Conservation (phyloP, 1,140 invertebrate species). For the Brachystomella parvula region DNA sequence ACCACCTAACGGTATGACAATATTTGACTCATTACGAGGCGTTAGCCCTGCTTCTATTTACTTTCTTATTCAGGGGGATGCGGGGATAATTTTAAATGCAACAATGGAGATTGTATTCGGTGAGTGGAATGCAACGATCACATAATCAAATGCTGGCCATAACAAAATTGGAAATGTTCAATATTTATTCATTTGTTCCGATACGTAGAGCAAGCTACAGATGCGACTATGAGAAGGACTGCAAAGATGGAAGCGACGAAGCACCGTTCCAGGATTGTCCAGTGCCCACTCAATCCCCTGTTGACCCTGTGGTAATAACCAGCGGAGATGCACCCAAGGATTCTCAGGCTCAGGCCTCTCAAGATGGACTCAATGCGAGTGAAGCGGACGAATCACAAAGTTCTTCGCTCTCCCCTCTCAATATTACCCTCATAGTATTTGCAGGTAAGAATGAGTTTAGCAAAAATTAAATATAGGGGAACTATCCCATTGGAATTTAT, state of each 20-base stretch:
- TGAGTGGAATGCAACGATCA: neutral
- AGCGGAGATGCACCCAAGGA: neutral
- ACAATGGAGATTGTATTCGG: conserved; percentile 6
- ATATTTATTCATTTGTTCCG: neutral
- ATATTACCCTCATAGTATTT: neutral
- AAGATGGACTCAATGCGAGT: neutral
- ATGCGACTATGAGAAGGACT: neutral
- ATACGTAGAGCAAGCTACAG: neutral
- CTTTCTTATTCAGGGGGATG: neutral
- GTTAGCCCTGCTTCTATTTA: neutral
- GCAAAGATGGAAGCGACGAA: neutral
- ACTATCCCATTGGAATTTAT: neutral
- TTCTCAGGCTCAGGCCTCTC: neutral
- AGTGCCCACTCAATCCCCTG: neutral
- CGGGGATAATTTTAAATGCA: neutral
- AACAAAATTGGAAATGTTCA: too few relatives aligned
- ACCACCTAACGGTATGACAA: neutral
- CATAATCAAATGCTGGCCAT: too few relatives aligned
- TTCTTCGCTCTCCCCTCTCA: neutral
- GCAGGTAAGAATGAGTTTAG: neutral
- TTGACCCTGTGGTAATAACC: neutral
- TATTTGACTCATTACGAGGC: too few relatives aligned
- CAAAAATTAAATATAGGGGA: neutral
- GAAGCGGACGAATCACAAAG: neutral
- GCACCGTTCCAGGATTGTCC: neutral